These are phyloP conservation scores for Corella eumyota DNA, from an alignment of 23 tunicate genomes.

Conservation along the genomic window DNA sequence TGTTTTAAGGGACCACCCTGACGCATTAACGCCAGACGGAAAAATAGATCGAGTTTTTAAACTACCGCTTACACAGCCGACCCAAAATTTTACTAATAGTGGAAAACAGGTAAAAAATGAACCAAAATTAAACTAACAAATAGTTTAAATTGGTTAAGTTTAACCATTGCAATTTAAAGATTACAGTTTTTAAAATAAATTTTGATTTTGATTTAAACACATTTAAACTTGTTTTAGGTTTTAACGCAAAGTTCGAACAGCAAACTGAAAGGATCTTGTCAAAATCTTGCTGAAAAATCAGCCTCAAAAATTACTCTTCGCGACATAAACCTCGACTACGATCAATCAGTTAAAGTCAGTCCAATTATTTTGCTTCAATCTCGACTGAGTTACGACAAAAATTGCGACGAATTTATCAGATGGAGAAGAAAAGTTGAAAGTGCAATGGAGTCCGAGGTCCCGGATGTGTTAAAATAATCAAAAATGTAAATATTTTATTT, in stretches of 20 bases:
- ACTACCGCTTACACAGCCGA: constrained; percentile 48
- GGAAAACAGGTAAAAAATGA: too few species aligned
- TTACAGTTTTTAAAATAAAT: too few species aligned
- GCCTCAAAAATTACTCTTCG: constrained; percentile 15
- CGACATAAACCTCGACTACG: constrained; percentile 27
- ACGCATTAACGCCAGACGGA: too few species aligned
- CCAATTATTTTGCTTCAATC: constrained; percentile 23
- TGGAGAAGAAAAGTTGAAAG: constrained; percentile 44
- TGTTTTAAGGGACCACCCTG: too few species aligned
- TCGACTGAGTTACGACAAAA: constrained; percentile 43
- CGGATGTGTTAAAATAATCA: not conserved
- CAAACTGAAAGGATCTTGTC: too few species aligned
- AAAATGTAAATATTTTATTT: not conserved
- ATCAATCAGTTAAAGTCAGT: constrained; percentile 13
- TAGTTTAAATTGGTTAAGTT: too few species aligned
- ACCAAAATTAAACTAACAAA: too few species aligned
- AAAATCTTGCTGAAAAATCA: not conserved
- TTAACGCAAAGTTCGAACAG: too few species aligned
- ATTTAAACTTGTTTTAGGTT: too few species aligned
- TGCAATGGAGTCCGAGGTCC: constrained; percentile 12
- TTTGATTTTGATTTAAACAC: too few species aligned
- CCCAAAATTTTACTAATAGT: too few species aligned
- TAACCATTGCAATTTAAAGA: too few species aligned
- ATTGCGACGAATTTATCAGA: constrained; percentile 60
- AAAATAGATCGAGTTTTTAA: constrained; percentile 13